phyloP scores from a whole-genome alignment of 2,888 invertebrate genomes.

The Napeogenes inachia region DNA sequence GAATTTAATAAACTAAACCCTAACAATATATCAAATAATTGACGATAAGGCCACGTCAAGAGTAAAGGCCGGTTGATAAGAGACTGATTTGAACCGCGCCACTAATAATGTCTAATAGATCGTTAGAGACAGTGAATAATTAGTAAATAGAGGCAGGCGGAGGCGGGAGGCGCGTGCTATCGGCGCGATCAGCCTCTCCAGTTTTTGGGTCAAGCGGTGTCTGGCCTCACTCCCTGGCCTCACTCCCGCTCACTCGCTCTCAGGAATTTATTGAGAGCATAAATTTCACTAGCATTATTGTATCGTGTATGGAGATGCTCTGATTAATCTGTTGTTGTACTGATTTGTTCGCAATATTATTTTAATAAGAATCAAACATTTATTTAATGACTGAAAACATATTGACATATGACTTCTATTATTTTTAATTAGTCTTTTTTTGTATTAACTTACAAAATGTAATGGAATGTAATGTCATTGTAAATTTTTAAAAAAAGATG shows the following conservation, averaged over 20 bases:
- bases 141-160: conserved; percentile 23
- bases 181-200: conserved; percentile 60
- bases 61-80: not conserved
- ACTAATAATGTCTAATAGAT: conserved; percentile 6
- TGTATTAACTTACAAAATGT: too few species aligned
- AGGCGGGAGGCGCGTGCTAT: conserved; percentile 51
- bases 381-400: not conserved
- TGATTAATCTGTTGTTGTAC: conserved; percentile 21
- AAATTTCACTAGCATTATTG: conserved; percentile 42
- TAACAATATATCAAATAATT: too few species aligned
- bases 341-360: conserved; percentile 8
- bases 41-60: too few species aligned
- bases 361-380: conserved; percentile 25
- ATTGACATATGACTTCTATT: not conserved
- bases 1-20: too few species aligned
- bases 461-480: too few species aligned
- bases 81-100: not conserved
- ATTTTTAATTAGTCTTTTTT: not conserved
- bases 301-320: conserved; percentile 26
- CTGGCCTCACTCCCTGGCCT: conserved; percentile 36
- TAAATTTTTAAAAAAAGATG: too few species aligned
- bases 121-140: conserved; percentile 19
- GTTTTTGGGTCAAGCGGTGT: conserved; percentile 71
- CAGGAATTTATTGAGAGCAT: conserved; percentile 49
- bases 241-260: conserved; percentile 40